These are phyloP conservation scores for Enteromius argenteus DNA, from an alignment of 2,797 vertebrate species.

Conservation along the genomic window DNA sequence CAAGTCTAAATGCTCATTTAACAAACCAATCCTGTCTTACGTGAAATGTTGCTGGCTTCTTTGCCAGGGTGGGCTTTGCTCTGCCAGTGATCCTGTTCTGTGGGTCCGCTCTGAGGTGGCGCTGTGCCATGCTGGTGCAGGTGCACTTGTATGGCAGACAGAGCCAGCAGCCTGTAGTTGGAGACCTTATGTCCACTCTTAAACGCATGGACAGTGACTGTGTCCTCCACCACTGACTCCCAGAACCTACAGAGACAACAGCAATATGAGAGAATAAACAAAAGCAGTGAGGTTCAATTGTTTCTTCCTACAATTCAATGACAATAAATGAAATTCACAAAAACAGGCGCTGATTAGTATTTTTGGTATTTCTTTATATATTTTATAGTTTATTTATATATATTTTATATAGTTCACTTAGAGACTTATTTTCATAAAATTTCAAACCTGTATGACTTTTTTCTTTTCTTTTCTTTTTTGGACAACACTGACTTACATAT, in stretches of 20 bases:
- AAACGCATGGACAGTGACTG: conserved; percentile 83
- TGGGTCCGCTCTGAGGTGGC: conserved; percentile 24
- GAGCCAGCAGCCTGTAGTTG: conserved; percentile 80
- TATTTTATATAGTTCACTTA: not conserved
- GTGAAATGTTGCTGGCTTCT: conserved; percentile 41
- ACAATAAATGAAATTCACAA: not conserved
- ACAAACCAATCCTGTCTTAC: conserved; percentile 52
- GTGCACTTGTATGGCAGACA: conserved; percentile 63
- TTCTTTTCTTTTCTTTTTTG: not conserved
- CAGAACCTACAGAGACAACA: conserved; percentile 77
- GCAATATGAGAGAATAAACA: not conserved
- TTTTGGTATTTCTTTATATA: not conserved
- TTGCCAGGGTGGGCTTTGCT: conserved; percentile 49
- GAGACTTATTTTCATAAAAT: not conserved
- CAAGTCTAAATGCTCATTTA: not conserved
- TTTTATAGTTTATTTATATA: no score
- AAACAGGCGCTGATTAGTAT: not conserved
- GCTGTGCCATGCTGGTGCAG: conserved; percentile 52
- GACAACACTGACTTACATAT: not conserved
- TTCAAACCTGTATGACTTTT: not conserved
- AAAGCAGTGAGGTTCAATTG: not conserved
- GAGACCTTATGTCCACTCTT: conserved; percentile 80
- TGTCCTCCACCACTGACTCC: conserved; percentile 75
- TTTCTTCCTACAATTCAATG: not conserved
- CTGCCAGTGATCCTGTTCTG: conserved; percentile 60